Base-by-base conservation (phyloP, 2,797 vertebrate genomes). In the Danio jaintianensis region DNA sequence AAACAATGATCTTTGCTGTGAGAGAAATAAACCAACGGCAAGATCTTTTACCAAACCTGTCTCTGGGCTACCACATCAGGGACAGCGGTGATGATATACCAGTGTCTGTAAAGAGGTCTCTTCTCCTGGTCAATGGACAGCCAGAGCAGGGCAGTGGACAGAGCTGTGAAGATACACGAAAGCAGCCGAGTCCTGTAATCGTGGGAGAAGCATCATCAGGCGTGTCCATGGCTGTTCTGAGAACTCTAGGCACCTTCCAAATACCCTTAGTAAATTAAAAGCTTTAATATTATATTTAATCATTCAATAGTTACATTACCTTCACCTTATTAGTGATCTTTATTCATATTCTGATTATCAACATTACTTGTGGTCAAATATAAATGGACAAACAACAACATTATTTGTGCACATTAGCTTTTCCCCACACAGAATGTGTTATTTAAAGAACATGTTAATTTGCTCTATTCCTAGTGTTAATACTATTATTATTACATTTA, bases 181-280 rank as follows among this genome's bases (percentile, higher is more conserved):
- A 72, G 40, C 81, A 85, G 3, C 73, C 87, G 1, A 91, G 91
- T 15, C 86, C 87, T 8, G 90, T 92, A 10, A 90, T 93, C 18
- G 91, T 94, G 75, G 92, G 92, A 85, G 92, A 90, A 61, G 90
- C 92, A 47, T 85, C 82, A 12, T 94, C 93, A 7, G 91, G 91
- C 6, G 82, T 92, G 12, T 91, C 92, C 7, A 88, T 92, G 87
- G 88, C 90, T 78, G 81, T 93, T 64, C 84, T 92, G 13, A 90
- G 89, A 88, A 91, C 85, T 82, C 76, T 93, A 52, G 88, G 89
- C 22, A 89, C 90, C 70, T 93, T 91, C 64, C 85, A 86, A 36
- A 88, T 93, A 48, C 92, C 92, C 0, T 58, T 93, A 88, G 92
- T 93, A 82, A 91, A 89, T 50, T 8, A 36, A 22, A 59, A 59